Percentiles rank a stretch among this genome's conserved stretches.
phyloP scores from a whole-genome alignment of 2,113 vertebrate genomes.

The Naja naja region DNA sequence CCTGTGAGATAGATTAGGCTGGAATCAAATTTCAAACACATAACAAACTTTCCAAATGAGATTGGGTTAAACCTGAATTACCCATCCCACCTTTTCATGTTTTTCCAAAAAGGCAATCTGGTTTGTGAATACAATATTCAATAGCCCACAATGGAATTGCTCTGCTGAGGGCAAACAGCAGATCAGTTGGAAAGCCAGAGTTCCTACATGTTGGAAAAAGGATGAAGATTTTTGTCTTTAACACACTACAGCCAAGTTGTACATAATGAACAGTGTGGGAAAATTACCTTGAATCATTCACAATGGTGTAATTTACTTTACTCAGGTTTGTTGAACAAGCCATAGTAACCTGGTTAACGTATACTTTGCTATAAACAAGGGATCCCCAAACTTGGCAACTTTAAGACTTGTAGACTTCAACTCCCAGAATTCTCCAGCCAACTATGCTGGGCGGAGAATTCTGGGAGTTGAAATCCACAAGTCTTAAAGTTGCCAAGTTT shows the following conservation, averaged over 20 bases:
- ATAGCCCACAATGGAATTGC: not conserved
- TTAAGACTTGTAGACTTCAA: too few species aligned
- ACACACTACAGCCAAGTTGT: not conserved
- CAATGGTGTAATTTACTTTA: not conserved
- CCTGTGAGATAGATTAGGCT: not conserved
- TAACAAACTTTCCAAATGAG: not conserved
- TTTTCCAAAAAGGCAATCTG: not conserved
- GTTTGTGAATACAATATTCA: not conserved
- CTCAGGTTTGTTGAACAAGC: not conserved
- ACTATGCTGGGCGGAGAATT: too few species aligned
- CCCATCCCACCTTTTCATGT: not conserved
- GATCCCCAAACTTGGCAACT: too few species aligned
- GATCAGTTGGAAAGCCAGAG: not conserved
- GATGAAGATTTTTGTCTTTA: not conserved
- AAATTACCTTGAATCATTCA: not conserved
- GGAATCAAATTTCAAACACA: not conserved
- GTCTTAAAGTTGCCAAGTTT: too few species aligned
- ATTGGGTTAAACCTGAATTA: not conserved
- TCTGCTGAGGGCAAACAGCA: not conserved
- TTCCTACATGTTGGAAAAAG: not conserved
- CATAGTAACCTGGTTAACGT: not conserved
- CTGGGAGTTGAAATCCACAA: too few species aligned
- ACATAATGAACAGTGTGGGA: not conserved
- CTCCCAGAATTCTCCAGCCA: too few species aligned
- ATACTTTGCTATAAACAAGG: not conserved